Evolutionary conservation across 37 sponge, comb jelly and placozoan species (phyloP), one percentile per base, ranked within the genome.

Genomic region (Chondrosia reniformis): DNA sequence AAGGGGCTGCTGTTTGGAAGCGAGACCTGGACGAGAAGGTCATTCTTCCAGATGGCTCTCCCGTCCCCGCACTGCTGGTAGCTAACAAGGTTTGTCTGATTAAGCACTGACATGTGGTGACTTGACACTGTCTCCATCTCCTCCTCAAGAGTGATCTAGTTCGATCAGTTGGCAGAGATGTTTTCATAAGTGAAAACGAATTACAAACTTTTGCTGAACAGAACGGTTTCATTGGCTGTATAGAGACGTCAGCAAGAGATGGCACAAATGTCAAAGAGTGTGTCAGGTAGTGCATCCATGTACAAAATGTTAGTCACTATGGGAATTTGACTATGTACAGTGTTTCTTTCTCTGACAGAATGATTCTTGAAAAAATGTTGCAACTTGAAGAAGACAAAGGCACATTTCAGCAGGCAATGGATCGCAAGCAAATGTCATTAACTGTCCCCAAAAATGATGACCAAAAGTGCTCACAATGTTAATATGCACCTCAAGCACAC

Each of bases 1-100:
- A 80, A 25, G 83, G 87, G 45, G 87, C 91, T 4, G 52, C 44
- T 61, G 34, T 41, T 9, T 91, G 91, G 91, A 91, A 91, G 64
- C 44, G 80, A 30, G 77, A 66, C 0, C 67, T 91, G 4, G 91
- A 91, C 32, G 52, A 75, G 15, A 78, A 83, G 30, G 87, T 86
- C 12, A 54, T 74, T 34, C 81, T 86, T 4, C 87, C 86, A 13
- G 81, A 79, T 80, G 91, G 91, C 0, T 67, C 79, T 30, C 65
- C 67, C 0, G 75, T 91, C 21, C 91, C 91, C 27, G 79, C 84
- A 41, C 57, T 91, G 19, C 81, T 91, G 46, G 74, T 91, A 27
- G 81, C 79, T 31, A 91, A 91, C 74, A 91, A 91, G 74, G 91
- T 90, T 59, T 6, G 61, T 59, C 15, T 19, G 52, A 49, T 6